Evolutionary conservation across 2,113 vertebrate species (phyloP).

Genomic region (Azemiops feae): DNA sequence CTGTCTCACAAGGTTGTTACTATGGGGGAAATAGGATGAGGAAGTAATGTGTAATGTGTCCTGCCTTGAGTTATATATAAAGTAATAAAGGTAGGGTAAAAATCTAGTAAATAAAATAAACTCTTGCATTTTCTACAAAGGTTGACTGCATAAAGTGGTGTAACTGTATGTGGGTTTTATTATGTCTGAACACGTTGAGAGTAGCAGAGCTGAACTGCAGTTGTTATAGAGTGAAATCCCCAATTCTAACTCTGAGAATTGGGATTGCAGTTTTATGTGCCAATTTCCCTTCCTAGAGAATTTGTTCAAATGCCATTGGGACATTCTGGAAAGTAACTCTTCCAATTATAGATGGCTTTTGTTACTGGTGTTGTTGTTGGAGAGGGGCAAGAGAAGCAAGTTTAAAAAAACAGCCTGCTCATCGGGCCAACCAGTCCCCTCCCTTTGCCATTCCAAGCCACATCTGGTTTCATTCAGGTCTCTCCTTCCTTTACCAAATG

Average conservation of each 20-base stretch:
- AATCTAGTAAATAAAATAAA: neutral
- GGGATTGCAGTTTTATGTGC: neutral
- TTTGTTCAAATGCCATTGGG: neutral
- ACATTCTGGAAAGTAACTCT: neutral
- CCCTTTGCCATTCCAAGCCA: constrained; percentile 24
- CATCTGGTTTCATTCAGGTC: constrained; percentile 30
- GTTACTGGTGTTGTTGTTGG: neutral
- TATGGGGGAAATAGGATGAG: neutral
- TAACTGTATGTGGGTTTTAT: neutral
- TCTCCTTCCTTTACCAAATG: neutral
- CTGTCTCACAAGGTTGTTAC: neutral
- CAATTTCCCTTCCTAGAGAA: neutral
- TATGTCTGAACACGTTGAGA: neutral
- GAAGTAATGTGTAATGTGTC: neutral
- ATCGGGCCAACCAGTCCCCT: neutral
- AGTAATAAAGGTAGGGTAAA: neutral
- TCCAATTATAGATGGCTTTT: neutral
- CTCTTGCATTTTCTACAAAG: neutral
- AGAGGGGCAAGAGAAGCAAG: neutral
- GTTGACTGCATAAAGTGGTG: neutral
- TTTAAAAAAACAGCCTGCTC: neutral
- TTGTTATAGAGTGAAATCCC: neutral
- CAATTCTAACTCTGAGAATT: neutral
- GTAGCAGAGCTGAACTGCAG: neutral
- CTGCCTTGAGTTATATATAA: neutral